These are phyloP conservation scores for Fragum whitleyi DNA, from an alignment of 2,888 invertebrate species.

Conservation along the genomic window DNA sequence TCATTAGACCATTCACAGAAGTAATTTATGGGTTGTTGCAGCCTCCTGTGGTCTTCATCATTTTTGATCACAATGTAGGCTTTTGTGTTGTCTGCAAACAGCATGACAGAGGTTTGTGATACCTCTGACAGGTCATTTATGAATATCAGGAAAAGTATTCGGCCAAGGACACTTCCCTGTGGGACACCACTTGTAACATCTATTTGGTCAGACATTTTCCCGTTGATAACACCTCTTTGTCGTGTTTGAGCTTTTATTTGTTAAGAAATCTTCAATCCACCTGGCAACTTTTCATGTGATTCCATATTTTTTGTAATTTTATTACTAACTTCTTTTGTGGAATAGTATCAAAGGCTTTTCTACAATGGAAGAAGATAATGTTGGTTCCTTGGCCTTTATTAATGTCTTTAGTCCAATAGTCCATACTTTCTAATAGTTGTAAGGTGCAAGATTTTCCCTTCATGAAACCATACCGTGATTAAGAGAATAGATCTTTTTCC, in stretches of 20 bases:
- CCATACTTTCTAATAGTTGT: constrained; percentile 1
- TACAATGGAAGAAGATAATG: constrained; percentile 19
- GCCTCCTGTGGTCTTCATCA: not conserved
- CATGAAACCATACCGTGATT: constrained; percentile 19
- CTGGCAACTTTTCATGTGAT: not conserved
- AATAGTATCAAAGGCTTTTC: constrained; percentile 30
- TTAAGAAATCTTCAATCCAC: constrained; percentile 24
- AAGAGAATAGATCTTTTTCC: constrained; percentile 4
- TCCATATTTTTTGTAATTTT: constrained; percentile 23
- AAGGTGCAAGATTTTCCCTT: not conserved
- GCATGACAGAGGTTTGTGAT: not conserved
- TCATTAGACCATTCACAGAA: not conserved
- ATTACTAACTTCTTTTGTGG: not conserved
- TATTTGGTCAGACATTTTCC: not conserved
- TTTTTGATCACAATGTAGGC: not conserved
- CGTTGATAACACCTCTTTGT: constrained; percentile 1
- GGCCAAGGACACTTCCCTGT: constrained; percentile 24
- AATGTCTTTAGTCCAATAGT: constrained; percentile 9
- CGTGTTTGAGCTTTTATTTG: not conserved
- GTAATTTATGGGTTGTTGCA: not conserved
- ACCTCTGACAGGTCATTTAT: constrained; percentile 27
- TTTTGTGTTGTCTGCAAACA: constrained; percentile 29
- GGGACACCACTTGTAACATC: constrained; percentile 14
- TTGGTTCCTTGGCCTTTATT: not conserved
- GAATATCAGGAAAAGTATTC: constrained; percentile 1